Percentiles rank a stretch among this genome's conserved stretches.
These are phyloP conservation scores for Polypterus senegalus DNA, from an alignment of 2,113 vertebrate genomes.

Conservation along the genomic window DNA sequence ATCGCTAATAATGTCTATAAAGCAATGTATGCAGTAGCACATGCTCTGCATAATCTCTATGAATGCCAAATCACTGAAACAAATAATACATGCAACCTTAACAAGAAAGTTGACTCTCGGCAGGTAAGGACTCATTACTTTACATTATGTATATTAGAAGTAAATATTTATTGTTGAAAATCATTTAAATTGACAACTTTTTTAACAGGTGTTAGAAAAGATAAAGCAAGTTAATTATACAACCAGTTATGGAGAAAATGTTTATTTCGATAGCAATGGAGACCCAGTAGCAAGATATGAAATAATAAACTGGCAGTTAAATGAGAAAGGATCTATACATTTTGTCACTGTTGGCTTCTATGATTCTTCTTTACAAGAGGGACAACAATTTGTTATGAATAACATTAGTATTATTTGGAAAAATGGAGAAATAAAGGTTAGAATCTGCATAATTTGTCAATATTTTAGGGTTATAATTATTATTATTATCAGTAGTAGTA, in stretches of 20 bases:
- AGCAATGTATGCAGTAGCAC: background rate
- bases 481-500: no score
- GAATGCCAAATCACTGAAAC: background rate
- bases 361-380: background rate
- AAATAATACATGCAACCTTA: background rate
- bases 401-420: background rate
- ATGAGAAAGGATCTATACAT: background rate
- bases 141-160: background rate
- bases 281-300: constrained; percentile 4
- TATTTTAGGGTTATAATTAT: no score
- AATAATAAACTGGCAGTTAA: constrained; percentile 9
- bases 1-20: background rate
- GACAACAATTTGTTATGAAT: constrained; percentile 2
- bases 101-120: background rate
- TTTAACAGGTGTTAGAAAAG: constrained; percentile 3
- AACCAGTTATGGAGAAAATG: background rate
- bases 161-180: background rate
- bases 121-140: background rate
- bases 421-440: background rate
- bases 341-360: constrained; percentile 6
- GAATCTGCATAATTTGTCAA: no score
- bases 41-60: background rate
- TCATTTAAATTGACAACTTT: background rate
- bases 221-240: constrained; percentile 2
- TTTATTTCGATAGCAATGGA: constrained; percentile 3